Evolutionary conservation across 2,113 vertebrate species (phyloP), one percentile per base, ranked within the genome.

Genomic region (Platanista minor): DNA sequence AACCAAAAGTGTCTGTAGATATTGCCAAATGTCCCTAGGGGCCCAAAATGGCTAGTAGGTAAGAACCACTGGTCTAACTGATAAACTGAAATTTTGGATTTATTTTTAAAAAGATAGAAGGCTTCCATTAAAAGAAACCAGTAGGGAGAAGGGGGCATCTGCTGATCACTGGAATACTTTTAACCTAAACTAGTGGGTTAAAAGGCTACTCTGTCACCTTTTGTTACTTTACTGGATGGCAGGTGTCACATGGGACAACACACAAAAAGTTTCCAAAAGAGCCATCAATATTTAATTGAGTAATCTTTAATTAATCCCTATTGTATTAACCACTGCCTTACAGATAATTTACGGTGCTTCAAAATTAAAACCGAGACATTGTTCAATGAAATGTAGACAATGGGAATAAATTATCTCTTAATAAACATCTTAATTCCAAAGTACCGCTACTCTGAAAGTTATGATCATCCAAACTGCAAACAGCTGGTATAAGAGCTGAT

Each of bases 361-460:
- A 92, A 66, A 95, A 84, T 67, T 80, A 95, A 95, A 96, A 80
- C 7, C 1, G 31, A 92, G 72, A 92, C 11, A 88, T 0, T 66
- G 39, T 10, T 66, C 49, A 96, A 72, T 69, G 21, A 90, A 87
- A 92, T 78, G 25, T 4, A 46, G 43, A 33, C 25, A 78, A 0
- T 57, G 5, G 20, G 23, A 82, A 41, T 75, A 88, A 59, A 88
- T 39, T 29, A 29, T 18, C 6, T 85, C 46, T 90, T 81, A 33
- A 96, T 61, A 43, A 93, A 59, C 46, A 90, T 78, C 61, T 87
- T 46, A 80, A 94, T n/a, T 75, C n/a, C 11, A 91, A 87, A 77
- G 21, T 43, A 52, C 9, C 66, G 18, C 57, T 80, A 80, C 15
- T 86, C 25, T 74, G 39, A 52, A 92, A 86, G 74, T 67, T 41